phyloP scores from a whole-genome alignment of 2,797 vertebrate species.

The Acrocephalus scirpaceus region DNA sequence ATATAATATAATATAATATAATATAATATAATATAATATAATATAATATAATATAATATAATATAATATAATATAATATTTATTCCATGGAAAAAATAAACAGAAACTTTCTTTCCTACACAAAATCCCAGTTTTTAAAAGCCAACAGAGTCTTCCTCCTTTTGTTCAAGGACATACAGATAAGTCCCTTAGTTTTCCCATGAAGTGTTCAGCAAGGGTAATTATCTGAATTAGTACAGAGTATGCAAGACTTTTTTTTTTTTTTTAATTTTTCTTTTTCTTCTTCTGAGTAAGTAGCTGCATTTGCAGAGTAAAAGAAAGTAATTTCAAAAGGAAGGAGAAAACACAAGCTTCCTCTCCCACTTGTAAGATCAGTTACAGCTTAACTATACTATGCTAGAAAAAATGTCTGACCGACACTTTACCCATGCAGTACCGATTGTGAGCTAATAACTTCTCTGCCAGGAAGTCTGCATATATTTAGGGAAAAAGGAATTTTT shows the following conservation, averaged over 20 bases:
- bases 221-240: neutral
- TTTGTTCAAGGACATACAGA: neutral
- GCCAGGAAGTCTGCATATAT: neutral
- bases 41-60: neutral
- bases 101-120: neutral
- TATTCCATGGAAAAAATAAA: neutral
- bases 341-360: neutral
- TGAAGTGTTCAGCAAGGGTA: neutral
- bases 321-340: neutral
- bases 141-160: neutral
- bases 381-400: neutral
- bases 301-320: neutral
- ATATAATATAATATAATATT: neutral
- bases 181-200: neutral
- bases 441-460: neutral
- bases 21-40: too few relatives aligned
- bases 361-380: neutral
- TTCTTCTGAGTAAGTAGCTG: neutral
- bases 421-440: neutral
- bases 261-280: neutral
- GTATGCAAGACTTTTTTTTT: neutral
- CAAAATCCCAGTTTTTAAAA: neutral
- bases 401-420: neutral
- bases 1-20: neutral
- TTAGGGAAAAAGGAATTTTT: neutral